Percentiles rank a stretch among this genome's conserved stretches.
Evolutionary conservation across 1,140 invertebrate species (phyloP).

Genomic region (Oppia nitens): DNA sequence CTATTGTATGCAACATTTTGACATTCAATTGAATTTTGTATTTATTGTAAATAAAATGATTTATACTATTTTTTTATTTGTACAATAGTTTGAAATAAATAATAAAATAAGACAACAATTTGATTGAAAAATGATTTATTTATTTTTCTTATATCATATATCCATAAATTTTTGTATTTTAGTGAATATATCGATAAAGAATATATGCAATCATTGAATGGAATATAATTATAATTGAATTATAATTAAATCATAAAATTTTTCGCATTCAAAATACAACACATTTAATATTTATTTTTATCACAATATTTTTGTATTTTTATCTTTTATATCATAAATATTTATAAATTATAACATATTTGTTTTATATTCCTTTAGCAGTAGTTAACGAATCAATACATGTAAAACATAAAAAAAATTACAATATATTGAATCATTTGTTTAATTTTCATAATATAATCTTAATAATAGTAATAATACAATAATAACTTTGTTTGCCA

Average conservation of each 20-base stretch:
- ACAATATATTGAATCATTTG: too few species aligned
- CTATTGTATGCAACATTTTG: too few species aligned
- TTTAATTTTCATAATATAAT: too few species aligned
- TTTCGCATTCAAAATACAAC: neutral
- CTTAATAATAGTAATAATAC: neutral
- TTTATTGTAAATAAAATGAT: too few species aligned
- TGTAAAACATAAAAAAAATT: too few species aligned
- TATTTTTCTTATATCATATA: neutral
- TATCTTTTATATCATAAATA: neutral
- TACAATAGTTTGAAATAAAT: too few species aligned
- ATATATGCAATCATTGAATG: neutral
- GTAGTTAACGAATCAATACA: neutral
- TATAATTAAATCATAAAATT: neutral
- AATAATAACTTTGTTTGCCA: neutral
- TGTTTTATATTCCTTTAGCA: neutral
- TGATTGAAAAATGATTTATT: too few species aligned
- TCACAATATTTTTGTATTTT: neutral
- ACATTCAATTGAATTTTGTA: too few species aligned
- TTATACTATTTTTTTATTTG: too few species aligned
- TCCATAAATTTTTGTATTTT: neutral
- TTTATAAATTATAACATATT: neutral
- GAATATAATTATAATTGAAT: neutral
- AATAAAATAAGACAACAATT: too few species aligned
- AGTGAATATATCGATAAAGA: neutral
- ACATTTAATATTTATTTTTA: neutral